phyloP scores from a whole-genome alignment of 2,797 vertebrate genomes.

The Sarcophilus harrisii region DNA sequence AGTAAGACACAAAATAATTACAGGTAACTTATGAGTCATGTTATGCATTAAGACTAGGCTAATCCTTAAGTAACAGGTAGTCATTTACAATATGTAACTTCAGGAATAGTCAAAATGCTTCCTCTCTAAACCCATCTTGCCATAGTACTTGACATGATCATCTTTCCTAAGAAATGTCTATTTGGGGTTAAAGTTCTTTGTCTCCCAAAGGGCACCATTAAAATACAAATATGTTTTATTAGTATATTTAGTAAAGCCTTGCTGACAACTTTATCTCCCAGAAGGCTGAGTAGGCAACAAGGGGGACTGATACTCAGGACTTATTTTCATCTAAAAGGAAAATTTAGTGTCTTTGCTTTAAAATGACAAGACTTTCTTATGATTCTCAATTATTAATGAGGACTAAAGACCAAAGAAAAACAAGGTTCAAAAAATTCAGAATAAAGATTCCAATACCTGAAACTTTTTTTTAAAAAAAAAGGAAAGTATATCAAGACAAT shows the following conservation, averaged over 20 bases:
- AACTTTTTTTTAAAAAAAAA: background rate
- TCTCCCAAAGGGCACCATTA: background rate
- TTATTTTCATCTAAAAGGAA: background rate
- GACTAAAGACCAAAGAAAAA: background rate
- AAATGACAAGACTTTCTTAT: background rate
- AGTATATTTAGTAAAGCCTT: background rate
- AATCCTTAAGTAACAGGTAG: background rate
- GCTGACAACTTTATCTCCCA: background rate
- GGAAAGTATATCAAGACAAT: background rate
- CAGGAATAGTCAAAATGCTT: background rate
- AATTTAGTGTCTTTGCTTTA: background rate
- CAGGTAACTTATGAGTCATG: background rate
- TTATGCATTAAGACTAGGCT: background rate
- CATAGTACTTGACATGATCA: background rate
- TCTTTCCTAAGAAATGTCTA: background rate
- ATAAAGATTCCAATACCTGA: background rate
- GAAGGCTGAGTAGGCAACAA: background rate
- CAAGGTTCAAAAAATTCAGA: background rate
- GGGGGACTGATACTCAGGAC: background rate
- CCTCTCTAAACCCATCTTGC: background rate
- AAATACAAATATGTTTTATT: background rate
- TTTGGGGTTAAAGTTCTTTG: background rate
- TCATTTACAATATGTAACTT: background rate
- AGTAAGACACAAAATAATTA: background rate
- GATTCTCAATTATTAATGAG: background rate